Base-by-base conservation (phyloP, 2,888 invertebrate genomes). In the Drosophila falleni region DNA sequence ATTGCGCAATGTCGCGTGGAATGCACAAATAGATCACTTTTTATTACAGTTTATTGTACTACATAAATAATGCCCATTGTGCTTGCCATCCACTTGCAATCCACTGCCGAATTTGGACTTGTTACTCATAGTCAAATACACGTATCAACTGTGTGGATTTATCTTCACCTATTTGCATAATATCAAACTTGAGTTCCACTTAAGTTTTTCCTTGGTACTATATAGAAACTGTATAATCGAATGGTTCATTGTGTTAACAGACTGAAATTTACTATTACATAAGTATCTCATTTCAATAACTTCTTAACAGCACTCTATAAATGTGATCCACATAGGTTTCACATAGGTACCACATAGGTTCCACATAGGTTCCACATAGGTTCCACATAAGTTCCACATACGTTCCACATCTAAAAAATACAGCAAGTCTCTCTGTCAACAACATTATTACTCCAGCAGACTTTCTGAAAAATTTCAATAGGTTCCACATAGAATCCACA, bases 1-100 rank as follows among this genome's bases (percentile, higher is more conserved):
- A n/a, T 81, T 70, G 63, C 56, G 62, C 71, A 71, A 81, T 74
- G 55, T 23, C 33, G n/a, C 16, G 9, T 11, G 61, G 46, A 54
- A 54, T 54, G 54, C 46, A 47, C 15, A 46, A n/a, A 39, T 37
- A 58, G 46, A 47, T 58, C 33, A 56, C 13, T 44, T 31, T 55
- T 44, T 46, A 56, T 35, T 44, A 35, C n/a, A 46, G 33, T 44
- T 56, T 35, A 44, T 56, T 35, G 33, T 13, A 26, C 19, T 35
- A 13, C 11, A 47, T 55, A 56, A 35, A 42, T 42, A 42, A 42
- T 31, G 16, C 13, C 41, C 41, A 29, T n/a, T 33, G 42, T n/a
- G 15, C 33, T 10, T 19, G 33, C 1, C 41, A 31, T 44, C 44
- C 44, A 44, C 33, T 15, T 33, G 44, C 15, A 44, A 33, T 56